Evolutionary conservation across 2,113 vertebrate genomes (phyloP), one percentile per base, ranked within the genome.

Genomic region (Corynorhinus townsendii): DNA sequence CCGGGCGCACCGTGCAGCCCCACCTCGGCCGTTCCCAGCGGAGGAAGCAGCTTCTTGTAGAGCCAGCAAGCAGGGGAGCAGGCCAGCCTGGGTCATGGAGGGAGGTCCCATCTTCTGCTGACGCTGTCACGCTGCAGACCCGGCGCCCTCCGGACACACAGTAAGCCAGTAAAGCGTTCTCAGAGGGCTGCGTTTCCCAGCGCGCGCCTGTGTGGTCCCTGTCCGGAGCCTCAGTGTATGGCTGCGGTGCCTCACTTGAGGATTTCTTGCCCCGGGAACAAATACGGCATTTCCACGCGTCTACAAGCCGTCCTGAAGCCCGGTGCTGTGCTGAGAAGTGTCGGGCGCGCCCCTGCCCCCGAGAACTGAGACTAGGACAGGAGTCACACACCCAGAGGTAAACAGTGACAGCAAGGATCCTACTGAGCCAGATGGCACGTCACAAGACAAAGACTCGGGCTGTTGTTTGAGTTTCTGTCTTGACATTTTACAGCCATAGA

Each of bases 391-490:
- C 7, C 20, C 4, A 9, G 0, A 11, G 24, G 24, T 2, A 26
- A 24, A 56, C 54, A 20, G 0, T 0, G 43, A 4, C 35, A 33
- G 9, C 30, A 10, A 30, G 52, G 38, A 16, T n/a, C 12, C 7
- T 2, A 2, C 11, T 0, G 7, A 3, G 7, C 28, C 7, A 3
- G 2, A 1, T 0, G 3, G 17, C 54, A 43, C 45, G 2, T 19
- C 9, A 11, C 43, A 38, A 3, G 22, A 5, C 59, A 38, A n/a
- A 11, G 12, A n/a, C 49, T 69, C 33, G 2, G 54, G 43, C 35
- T 12, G 84, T 19, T 30, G 35, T 20, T 47, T 2, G 8, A 45
- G 10, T 66, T 38, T 81, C 10, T 19, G 84, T 28, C 30, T 59
- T 16, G 5, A 28, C 26, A 26, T 47, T 45, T 76, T 24, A 14